Evolutionary conservation across 2,113 vertebrate species (phyloP).

Genomic region (Hyla sarda): DNA sequence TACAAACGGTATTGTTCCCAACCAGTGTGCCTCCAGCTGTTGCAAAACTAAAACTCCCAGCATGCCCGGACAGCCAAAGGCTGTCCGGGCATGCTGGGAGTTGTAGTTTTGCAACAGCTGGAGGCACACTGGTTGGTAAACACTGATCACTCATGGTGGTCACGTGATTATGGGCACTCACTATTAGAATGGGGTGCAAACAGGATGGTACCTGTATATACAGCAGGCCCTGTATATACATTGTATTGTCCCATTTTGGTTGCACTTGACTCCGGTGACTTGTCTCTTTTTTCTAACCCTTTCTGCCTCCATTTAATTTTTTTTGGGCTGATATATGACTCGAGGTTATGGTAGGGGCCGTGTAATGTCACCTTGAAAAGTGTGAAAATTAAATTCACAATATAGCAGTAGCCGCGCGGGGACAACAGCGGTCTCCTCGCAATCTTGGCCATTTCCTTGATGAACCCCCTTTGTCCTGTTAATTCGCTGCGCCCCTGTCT

Average conservation of each 20-base stretch:
- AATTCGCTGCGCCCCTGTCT: conserved; percentile 40
- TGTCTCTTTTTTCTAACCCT: not conserved
- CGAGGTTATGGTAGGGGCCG: conserved; percentile 11
- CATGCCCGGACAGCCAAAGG: no score
- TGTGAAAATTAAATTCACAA: conserved; percentile 54
- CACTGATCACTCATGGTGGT: not conserved
- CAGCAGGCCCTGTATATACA: not conserved
- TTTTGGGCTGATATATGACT: conserved; percentile 41
- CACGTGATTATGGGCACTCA: not conserved
- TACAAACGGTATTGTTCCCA: no score
- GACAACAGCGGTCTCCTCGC: conserved; percentile 40
- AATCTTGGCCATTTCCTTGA: conserved; percentile 48
- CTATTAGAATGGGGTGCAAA: not conserved
- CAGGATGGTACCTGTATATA: not conserved
- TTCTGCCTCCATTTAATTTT: not conserved
- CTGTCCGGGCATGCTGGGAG: no score
- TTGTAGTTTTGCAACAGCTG: no score
- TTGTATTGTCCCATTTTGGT: not conserved
- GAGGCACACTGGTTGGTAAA: no score
- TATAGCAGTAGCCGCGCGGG: conserved; percentile 35
- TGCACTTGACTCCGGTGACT: not conserved
- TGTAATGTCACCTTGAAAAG: conserved; percentile 54
- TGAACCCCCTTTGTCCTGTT: conserved; percentile 53
- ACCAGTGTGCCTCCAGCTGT: no score
- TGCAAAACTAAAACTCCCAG: no score